Evolutionary conservation across 2,113 vertebrate genomes (phyloP), one percentile per base, ranked within the genome.

Genomic region (Typhlomys cinereus): DNA sequence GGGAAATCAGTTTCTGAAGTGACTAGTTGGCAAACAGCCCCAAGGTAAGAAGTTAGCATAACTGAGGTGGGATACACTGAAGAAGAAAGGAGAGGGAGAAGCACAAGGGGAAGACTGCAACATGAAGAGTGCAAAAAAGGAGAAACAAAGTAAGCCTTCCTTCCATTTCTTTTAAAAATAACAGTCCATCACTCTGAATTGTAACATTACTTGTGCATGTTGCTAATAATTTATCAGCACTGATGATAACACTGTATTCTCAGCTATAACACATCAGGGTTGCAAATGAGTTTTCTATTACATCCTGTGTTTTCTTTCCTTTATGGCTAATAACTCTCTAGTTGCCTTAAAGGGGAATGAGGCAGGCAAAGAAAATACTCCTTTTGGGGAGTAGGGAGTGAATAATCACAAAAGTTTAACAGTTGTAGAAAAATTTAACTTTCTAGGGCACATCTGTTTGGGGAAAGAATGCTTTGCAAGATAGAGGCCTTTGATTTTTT

Each of bases 211-310:
- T 62, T 71, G 21, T n/a, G 78, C 8, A 39, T 46, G 67, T 39
- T 87, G 11, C 52, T 54, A 67, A 80, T 93, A n/a, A n/a, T 93
- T 91, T 90, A 93, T 86, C 75, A 88, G 69, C 48, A 88, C 52
- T 90, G 59, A 90, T 76, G 34, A 62, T 75, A 86, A 83, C 6
- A 46, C 44, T 85, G 23, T 61, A 75, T 69, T 7, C 85, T 89
- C 89, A 61, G 31, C 48, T 64, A 62, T 0, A 36, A 41, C 75
- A 61, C 39, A 93, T 52, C 36, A 80, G 34, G 59, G 75, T 27
- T 75, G 36, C 39, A 79, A 54, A 86, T 41, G 89, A 50, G 15
- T 48, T 66, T 70, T 75, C 48, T 74, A 82, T 78, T 78, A 93
- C 92, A 76, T 89, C 31, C 70, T 69, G 25, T 62, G 52, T 46